Base-by-base conservation (phyloP, 2,113 vertebrate species). In the Pagrus major region DNA sequence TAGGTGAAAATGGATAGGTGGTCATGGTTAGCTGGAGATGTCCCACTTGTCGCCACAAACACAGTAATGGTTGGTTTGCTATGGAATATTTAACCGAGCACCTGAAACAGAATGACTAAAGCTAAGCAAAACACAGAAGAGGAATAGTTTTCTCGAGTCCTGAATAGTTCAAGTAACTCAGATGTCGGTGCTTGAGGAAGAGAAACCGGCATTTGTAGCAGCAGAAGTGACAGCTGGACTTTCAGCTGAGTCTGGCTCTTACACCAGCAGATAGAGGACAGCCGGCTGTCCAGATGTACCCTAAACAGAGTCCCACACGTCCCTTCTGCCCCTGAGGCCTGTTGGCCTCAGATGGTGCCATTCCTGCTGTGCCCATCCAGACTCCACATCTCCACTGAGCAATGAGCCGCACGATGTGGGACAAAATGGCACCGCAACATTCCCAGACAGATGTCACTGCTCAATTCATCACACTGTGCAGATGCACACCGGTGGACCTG, bases 241-340 rank as follows among this genome's bases (percentile, higher is more conserved):
- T 88, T 83, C 58, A 80, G 87, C 88, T 85, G 86, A 88, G 77
- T 71, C 63, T 76, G 83, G 81, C 86, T 72, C 71, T 81, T 44
- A 9, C 47, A 70, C 27, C 71, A 66, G 49, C 66, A 59, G 46
- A 87, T 7, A 58, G 78, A 70, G 82, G 71, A 78, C 85, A 83
- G 87, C 88, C 76, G 60, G 79, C 81, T 83, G 76, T 70, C 84
- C 82, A 88, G 84, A 90, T 86, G 88, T 78, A 70, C 65, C 69
- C 73, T 16, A 54, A 84, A 84, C 66, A 66, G 67, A 75, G 79
- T 88, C 80, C 82, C 85, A 31, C 55, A 59, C 8, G 4, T 52
- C 83, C 78, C 61, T 56, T 39, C 64, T 71, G 59, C 83, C 86
- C 87, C 72, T 35, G 71, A 83, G 84, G 78, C 71, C 81, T 79